Percentiles rank a stretch among this genome's conserved stretches.
phyloP scores from a whole-genome alignment of 1,140 invertebrate genomes.

The Drosophila tani region DNA sequence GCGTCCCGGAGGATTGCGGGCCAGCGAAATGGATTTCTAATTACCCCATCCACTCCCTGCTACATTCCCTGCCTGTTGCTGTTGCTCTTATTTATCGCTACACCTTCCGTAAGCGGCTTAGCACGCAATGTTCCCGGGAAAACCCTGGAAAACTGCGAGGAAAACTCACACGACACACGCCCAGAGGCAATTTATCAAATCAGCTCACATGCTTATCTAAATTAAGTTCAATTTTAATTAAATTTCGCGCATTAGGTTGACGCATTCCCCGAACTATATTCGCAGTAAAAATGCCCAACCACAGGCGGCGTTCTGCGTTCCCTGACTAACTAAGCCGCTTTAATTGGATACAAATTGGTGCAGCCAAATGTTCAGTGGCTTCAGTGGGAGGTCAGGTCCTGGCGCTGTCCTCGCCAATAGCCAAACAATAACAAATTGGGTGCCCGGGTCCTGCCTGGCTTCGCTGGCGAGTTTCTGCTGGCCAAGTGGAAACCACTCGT shows the following conservation, averaged over 20 bases:
- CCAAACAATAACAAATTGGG: slow-evolving; percentile 58
- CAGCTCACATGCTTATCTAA: slow-evolving; percentile 60
- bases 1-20: slow-evolving; percentile 2
- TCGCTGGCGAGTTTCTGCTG: slow-evolving; percentile 31
- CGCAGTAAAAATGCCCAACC: slow-evolving; percentile 37
- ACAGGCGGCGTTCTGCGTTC: slow-evolving; percentile 6
- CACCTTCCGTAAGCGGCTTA: slow-evolving; percentile 65
- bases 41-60: slow-evolving; percentile 31
- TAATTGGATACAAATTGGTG: slow-evolving; percentile 68
- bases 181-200: slow-evolving; percentile 34
- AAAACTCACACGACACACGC: slow-evolving; percentile 24
- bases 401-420: slow-evolving; percentile 21
- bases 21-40: slow-evolving; percentile 36
- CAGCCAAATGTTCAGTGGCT: slow-evolving; percentile 28
- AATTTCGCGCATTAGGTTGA: slow-evolving; percentile 67
- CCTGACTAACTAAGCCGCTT: slow-evolving; percentile 57
- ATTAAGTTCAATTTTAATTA: slow-evolving; percentile 78
- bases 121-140: slow-evolving; percentile 35
- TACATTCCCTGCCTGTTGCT: slow-evolving; percentile 32
- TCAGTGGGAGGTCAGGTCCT: slow-evolving; percentile 1
- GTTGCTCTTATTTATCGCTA: slow-evolving; percentile 25
- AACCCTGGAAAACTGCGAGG: background rate
- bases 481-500: slow-evolving; percentile 52
- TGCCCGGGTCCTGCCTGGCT: slow-evolving; percentile 27
- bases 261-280: slow-evolving; percentile 28